These are phyloP conservation scores for Neotragus moschatus DNA, from an alignment of 2,113 vertebrate genomes.

Conservation along the genomic window DNA sequence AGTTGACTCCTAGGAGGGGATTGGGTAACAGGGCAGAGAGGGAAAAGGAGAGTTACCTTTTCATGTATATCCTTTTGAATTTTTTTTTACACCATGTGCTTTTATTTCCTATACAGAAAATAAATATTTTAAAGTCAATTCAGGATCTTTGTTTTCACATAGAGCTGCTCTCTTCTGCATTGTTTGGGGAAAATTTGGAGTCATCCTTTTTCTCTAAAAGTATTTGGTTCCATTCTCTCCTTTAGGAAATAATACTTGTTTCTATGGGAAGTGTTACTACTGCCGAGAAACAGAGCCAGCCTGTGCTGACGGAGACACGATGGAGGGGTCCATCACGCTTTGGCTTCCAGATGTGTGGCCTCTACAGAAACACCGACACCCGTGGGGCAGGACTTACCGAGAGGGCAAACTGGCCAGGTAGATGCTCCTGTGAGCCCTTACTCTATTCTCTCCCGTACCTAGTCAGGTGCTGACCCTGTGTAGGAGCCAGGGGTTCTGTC, in stretches of 20 bases:
- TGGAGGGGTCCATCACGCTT: constrained; percentile 95
- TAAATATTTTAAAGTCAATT: not conserved
- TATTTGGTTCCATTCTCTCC: not conserved
- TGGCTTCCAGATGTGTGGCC: constrained; percentile 99
- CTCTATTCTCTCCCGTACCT: not conserved
- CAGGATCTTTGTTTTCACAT: not conserved
- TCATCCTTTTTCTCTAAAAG: not conserved
- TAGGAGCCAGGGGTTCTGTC: not conserved
- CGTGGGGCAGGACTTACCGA: constrained; percentile 97
- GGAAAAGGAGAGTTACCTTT: not conserved
- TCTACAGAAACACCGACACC: constrained; percentile 96
- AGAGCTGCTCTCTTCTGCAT: not conserved
- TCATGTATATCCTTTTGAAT: not conserved
- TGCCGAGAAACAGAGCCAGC: constrained; percentile 97
- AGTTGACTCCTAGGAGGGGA: not conserved
- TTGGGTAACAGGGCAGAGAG: not conserved
- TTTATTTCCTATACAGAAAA: not conserved
- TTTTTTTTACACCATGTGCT: not conserved
- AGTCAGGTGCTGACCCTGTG: not conserved
- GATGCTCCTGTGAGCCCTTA: not conserved
- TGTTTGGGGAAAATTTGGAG: not conserved
- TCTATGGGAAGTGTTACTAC: constrained; percentile 99
- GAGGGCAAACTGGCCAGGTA: constrained; percentile 98
- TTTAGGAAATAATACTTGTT: constrained; percentile 95
- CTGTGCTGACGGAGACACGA: constrained; percentile 91